phyloP scores from a whole-genome alignment of 2,797 vertebrate genomes.

The Poecilia picta region DNA sequence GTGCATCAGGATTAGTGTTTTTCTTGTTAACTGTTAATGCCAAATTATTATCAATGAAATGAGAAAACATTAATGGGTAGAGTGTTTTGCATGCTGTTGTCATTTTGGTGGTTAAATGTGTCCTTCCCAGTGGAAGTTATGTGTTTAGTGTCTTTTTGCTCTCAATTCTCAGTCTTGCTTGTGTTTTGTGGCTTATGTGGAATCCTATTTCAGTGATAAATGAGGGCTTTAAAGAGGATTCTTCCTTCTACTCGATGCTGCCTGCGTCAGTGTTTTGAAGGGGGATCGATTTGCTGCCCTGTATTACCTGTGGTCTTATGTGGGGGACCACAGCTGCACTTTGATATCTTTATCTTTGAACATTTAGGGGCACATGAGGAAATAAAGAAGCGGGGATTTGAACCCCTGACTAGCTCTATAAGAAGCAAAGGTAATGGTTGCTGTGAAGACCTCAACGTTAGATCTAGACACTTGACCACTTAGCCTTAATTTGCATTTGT shows the following conservation, averaged over 20 bases:
- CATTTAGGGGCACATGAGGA: slow-evolving; percentile 88
- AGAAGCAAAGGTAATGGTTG: slow-evolving; percentile 88
- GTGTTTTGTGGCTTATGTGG: slow-evolving; percentile 64
- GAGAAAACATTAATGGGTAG: slow-evolving; percentile 36
- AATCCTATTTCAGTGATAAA: slow-evolving; percentile 65
- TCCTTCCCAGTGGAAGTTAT: slow-evolving; percentile 53
- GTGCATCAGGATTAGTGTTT: slow-evolving; percentile 39
- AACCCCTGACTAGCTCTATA: slow-evolving; percentile 88
- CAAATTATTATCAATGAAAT: slow-evolving; percentile 40
- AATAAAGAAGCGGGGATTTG: slow-evolving; percentile 87
- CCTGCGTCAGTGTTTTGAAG: slow-evolving; percentile 67
- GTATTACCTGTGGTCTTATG: slow-evolving; percentile 81
- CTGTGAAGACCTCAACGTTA: slow-evolving; percentile 82
- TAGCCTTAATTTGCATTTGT: slow-evolving; percentile 78
- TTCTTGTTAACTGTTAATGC: slow-evolving; percentile 33
- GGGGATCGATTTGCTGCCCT: slow-evolving; percentile 78
- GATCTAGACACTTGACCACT: slow-evolving; percentile 81
- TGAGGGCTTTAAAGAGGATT: slow-evolving; percentile 66
- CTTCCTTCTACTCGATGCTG: slow-evolving; percentile 66
- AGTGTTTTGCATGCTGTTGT: slow-evolving; percentile 71
- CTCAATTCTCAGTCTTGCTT: slow-evolving; percentile 51
- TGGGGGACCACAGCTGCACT: slow-evolving; percentile 81
- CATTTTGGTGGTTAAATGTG: slow-evolving; percentile 52
- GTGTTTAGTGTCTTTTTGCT: slow-evolving; percentile 54
- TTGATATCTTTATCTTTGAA: slow-evolving; percentile 89